phyloP scores from a whole-genome alignment of 2,888 invertebrate species.

The Drosophila paranaensis region DNA sequence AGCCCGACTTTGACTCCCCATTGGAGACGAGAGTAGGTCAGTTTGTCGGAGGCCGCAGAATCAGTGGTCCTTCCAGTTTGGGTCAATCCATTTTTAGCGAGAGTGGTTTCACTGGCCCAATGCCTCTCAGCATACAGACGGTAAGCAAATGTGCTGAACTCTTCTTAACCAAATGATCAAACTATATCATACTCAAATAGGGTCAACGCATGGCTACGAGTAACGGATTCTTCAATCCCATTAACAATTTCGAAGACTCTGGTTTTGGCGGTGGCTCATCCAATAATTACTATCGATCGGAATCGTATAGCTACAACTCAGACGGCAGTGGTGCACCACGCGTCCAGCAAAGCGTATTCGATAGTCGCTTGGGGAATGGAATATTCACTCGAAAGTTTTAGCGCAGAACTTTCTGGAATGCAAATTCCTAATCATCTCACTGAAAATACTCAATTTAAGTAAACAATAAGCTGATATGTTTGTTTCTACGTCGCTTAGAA shows the following conservation, averaged over 20 bases:
- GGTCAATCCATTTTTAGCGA: background rate
- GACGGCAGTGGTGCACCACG: conserved; percentile 60
- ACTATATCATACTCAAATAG: conserved; percentile 1
- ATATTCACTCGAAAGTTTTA: conserved; percentile 29
- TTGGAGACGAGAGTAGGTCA: background rate
- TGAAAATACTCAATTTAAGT: background rate
- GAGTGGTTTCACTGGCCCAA: background rate
- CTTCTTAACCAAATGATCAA: background rate
- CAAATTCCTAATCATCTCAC: background rate
- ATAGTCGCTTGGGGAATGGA: conserved; percentile 52
- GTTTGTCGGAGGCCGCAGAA: background rate
- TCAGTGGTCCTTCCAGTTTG: background rate
- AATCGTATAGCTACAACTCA: conserved; percentile 56
- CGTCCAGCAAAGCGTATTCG: conserved; percentile 46
- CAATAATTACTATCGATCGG: conserved; percentile 57
- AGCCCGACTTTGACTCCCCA: background rate
- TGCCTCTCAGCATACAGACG: conserved; percentile 8
- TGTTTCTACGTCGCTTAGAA: background rate
- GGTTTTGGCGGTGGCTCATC: conserved; percentile 23
- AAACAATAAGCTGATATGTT: background rate
- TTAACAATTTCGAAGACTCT: background rate
- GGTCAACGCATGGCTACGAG: conserved; percentile 5
- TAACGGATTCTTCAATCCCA: background rate
- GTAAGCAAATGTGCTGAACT: conserved; percentile 1
- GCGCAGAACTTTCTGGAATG: background rate